Percentiles rank a stretch among this genome's conserved stretches.
phyloP scores from a whole-genome alignment of 2,113 vertebrate genomes.

The Corvus cornix region DNA sequence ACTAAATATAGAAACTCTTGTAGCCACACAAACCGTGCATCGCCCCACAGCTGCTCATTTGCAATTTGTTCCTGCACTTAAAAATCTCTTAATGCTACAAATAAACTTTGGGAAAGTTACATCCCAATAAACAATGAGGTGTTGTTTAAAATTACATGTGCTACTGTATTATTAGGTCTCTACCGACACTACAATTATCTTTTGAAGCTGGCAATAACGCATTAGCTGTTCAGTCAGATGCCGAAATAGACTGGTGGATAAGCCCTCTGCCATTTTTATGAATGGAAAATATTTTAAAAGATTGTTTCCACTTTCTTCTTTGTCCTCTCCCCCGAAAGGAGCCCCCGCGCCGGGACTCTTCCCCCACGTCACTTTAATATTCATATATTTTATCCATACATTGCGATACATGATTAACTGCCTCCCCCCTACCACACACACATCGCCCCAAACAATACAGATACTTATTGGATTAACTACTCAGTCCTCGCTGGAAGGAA shows the following conservation, averaged over 20 bases:
- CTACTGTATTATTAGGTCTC: conserved; percentile 65
- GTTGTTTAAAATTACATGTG: conserved; percentile 69
- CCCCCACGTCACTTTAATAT: conserved; percentile 21
- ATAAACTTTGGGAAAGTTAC: conserved; percentile 73
- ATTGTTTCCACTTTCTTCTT: conserved; percentile 31
- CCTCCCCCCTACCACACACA: background rate
- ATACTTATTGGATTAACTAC: conserved; percentile 53
- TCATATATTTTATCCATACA: conserved; percentile 24
- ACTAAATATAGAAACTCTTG: conserved; percentile 45
- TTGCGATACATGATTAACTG: background rate
- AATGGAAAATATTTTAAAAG: conserved; percentile 61
- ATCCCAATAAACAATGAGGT: conserved; percentile 68
- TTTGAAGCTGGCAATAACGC: conserved; percentile 61
- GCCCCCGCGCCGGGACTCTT: background rate
- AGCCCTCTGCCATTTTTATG: conserved; percentile 51
- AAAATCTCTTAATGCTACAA: conserved; percentile 60
- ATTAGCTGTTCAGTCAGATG: conserved; percentile 37
- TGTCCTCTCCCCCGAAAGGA: conserved; percentile 4
- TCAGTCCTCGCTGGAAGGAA: conserved; percentile 40
- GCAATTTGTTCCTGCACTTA: conserved; percentile 51
- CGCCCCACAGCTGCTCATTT: conserved; percentile 49
- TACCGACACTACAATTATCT: conserved; percentile 61
- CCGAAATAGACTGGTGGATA: conserved; percentile 35
- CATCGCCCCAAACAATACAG: background rate
- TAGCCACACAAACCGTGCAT: conserved; percentile 22